These are phyloP conservation scores for Poicephalus gulielmi DNA, from an alignment of 2,113 vertebrate species.

Conservation along the genomic window DNA sequence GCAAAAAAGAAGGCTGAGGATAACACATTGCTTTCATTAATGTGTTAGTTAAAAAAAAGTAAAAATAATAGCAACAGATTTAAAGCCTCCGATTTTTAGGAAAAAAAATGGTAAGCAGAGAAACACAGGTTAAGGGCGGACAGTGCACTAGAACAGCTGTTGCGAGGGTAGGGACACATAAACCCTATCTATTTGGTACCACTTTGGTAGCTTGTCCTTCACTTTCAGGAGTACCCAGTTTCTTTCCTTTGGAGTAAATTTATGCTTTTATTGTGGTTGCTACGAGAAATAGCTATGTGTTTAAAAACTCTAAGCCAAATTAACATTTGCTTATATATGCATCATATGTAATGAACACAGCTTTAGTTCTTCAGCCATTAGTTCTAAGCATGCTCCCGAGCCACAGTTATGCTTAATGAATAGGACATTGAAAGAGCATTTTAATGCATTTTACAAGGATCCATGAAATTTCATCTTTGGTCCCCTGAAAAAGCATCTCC, in stretches of 20 bases:
- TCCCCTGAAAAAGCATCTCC: neutral
- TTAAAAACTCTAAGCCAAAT: neutral
- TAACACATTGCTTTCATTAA: neutral
- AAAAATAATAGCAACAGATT: neutral
- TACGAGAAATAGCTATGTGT: neutral
- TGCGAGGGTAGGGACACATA: neutral
- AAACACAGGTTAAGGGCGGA: neutral
- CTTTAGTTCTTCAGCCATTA: neutral
- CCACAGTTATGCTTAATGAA: neutral
- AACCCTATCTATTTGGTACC: neutral
- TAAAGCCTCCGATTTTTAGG: neutral
- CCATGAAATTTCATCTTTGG: neutral
- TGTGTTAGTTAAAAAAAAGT: neutral
- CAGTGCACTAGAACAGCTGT: neutral
- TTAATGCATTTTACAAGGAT: neutral
- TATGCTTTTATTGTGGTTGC: neutral
- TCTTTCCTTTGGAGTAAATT: neutral
- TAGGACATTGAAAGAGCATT: neutral
- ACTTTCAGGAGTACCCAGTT: neutral
- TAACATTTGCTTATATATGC: neutral
- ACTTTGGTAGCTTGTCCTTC: neutral
- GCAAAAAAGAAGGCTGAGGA: neutral
- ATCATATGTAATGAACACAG: neutral
- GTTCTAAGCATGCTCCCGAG: neutral
- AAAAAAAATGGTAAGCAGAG: neutral